Base-by-base conservation (phyloP, 1,140 invertebrate genomes). In the Bombus fervidus region DNA sequence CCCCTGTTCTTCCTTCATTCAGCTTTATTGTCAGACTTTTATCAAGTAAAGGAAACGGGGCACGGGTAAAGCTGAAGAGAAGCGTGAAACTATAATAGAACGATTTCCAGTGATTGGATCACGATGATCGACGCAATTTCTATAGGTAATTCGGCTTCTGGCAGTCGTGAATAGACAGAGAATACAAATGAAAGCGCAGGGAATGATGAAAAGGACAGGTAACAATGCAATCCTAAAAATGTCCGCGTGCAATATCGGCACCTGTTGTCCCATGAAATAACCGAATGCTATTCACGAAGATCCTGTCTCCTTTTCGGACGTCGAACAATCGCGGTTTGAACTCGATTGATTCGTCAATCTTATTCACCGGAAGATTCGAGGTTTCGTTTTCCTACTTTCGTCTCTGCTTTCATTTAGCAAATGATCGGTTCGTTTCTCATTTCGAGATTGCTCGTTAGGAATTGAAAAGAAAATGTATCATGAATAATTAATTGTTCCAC, bases 241-340 rank as follows among this genome's bases (percentile, higher is more conserved):
- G n/a, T 72, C 53, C 73, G 31, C 64, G 57, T 64, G 72, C 64
- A 77, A 83, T 77, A 86, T 69, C 53, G 85, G 66, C 81, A 83
- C 74, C 85, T 83, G 81, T 83, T 86, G 74, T 83, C 64, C 73
- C 37, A 9, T 53, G 57, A 72, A 83, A 83, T 77, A 77, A 83
- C 79, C 71, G 66, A 43, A 39, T 31, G 69, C 57, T 31, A 59
- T 85, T 81, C 62, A 57, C 13, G 41, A 43, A 41, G 53, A 57
- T 13, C 8, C 34, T 82, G n/a, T 62, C 57, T 47, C n/a, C 18
- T 73, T 43, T 43, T 28, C 41, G 64, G 43, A 37, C 9, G 34
- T 71, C 15, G 37, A 13, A 25, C 71, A 75, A 76, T 57, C 31
- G 31, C 1, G 62, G 62, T 57, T 53, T 66, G 5, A 9, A 25